phyloP scores from a whole-genome alignment of 2,797 vertebrate genomes.

The Oryzias dopingdopingensis region DNA sequence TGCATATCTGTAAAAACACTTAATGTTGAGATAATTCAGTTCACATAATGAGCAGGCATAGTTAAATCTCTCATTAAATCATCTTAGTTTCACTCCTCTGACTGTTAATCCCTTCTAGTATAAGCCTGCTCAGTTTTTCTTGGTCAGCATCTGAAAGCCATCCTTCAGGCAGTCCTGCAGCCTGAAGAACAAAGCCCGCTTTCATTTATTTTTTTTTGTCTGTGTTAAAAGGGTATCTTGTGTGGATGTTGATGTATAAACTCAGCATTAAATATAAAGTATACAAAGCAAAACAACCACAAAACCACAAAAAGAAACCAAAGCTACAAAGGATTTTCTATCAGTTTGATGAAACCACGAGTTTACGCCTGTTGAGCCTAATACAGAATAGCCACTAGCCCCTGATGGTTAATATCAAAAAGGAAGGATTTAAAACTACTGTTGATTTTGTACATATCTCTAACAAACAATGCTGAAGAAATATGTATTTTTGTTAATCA shows the following conservation, averaged over 20 bases:
- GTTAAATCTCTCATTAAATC: neutral
- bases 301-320: neutral
- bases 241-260: neutral
- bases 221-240: neutral
- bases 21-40: too few relatives aligned
- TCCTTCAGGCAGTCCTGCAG: neutral
- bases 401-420: too few relatives aligned
- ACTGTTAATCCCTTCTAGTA: neutral
- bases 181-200: neutral
- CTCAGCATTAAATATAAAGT: neutral
- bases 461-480: too few relatives aligned
- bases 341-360: too few relatives aligned
- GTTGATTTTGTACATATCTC: too few relatives aligned
- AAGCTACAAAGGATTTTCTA: neutral
- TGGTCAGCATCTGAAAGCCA: neutral
- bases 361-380: too few relatives aligned
- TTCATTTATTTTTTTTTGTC: neutral
- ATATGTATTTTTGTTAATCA: too few relatives aligned
- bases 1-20: too few relatives aligned
- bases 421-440: too few relatives aligned
- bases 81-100: neutral
- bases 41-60: neutral
- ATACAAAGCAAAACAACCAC: neutral
- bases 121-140: neutral
- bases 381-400: too few relatives aligned